Evolutionary conservation across 2,113 vertebrate species (phyloP).

Genomic region (Pituophis catenifer): DNA sequence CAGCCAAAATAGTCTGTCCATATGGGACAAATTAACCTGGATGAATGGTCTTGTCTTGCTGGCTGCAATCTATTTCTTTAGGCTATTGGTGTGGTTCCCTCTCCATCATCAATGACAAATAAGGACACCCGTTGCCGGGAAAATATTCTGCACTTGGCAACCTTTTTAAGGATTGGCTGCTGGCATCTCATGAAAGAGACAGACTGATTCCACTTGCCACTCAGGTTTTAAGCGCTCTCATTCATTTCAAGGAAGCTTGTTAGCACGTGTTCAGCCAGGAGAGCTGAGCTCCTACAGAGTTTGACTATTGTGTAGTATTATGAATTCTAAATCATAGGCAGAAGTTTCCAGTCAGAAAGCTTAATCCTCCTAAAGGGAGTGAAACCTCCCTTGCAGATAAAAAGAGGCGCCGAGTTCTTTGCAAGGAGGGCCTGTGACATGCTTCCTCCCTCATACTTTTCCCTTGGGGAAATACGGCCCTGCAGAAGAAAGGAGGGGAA

Average conservation of each 20-base stretch:
- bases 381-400: slow-evolving; percentile 65
- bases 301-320: slow-evolving; percentile 11
- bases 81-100: neutral
- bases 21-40: neutral
- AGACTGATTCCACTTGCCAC: neutral
- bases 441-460: slow-evolving; percentile 52
- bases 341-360: slow-evolving; percentile 43
- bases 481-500: slow-evolving; percentile 46
- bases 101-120: neutral
- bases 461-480: slow-evolving; percentile 58
- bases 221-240: neutral
- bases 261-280: slow-evolving; percentile 18
- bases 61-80: neutral
- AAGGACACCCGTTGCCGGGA: neutral
- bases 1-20: neutral
- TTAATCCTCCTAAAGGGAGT: slow-evolving; percentile 51
- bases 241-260: neutral
- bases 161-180: slow-evolving; percentile 1
- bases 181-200: slow-evolving; percentile 16
- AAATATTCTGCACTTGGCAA: neutral
- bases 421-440: slow-evolving; percentile 57
- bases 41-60: neutral
- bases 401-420: slow-evolving; percentile 55
- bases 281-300: slow-evolving; percentile 22
- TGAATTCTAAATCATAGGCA: slow-evolving; percentile 38